These are phyloP conservation scores for Pachyramphus minor DNA, from an alignment of 2,113 vertebrate species.

Conservation along the genomic window DNA sequence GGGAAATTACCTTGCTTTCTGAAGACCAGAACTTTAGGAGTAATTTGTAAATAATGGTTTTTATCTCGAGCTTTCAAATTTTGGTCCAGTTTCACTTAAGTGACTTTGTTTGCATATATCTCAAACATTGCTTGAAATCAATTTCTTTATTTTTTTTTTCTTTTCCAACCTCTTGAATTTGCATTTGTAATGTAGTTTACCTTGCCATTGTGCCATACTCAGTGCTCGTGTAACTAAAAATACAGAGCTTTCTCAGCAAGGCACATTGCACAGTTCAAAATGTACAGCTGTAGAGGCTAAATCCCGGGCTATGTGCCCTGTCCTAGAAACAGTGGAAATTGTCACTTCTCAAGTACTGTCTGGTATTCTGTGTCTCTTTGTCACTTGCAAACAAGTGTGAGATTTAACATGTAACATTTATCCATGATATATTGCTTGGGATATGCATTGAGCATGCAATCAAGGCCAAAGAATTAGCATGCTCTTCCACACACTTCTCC, in stretches of 20 bases:
- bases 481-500: not conserved
- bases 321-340: conserved; percentile 10
- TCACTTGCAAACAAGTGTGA: not conserved
- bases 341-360: not conserved
- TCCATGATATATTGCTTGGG: not conserved
- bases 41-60: not conserved
- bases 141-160: not conserved
- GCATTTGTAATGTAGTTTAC: not conserved
- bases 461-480: not conserved
- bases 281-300: not conserved
- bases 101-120: not conserved
- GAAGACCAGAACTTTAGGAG: not conserved
- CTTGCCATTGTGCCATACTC: not conserved
- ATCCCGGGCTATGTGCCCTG: not conserved
- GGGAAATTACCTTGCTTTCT: not conserved
- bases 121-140: not conserved
- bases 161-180: not conserved
- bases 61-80: not conserved
- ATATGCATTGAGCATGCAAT: too few species aligned
- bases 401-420: not conserved
- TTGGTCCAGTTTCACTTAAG: not conserved
- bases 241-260: conserved; percentile 11
- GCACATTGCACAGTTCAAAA: not conserved
- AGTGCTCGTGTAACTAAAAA: not conserved
- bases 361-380: not conserved